A percentile compares a stretch with the other conserved stretches of the same genome.
phyloP scores from a whole-genome alignment of 2,113 vertebrate species.

The Melanerpes aurifrons region DNA sequence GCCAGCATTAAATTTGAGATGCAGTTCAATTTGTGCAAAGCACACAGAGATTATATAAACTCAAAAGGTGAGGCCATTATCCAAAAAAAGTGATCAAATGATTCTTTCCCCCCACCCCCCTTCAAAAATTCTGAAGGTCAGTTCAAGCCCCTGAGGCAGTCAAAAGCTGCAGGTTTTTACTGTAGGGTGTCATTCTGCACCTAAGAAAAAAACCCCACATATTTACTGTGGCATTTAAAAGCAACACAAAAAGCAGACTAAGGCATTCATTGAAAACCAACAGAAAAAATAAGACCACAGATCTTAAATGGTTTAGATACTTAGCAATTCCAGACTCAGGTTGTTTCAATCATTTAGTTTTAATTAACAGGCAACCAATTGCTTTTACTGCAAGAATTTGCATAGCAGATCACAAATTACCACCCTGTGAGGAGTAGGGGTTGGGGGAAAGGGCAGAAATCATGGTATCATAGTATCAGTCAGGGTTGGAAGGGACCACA shows the following conservation, averaged over 20 bases:
- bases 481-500: too few species aligned
- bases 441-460: background rate
- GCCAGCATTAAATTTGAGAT: background rate
- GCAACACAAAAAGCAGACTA: background rate
- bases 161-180: background rate
- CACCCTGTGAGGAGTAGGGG: background rate
- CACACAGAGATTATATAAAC: background rate
- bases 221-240: background rate
- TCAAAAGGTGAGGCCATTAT: background rate
- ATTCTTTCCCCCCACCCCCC: background rate
- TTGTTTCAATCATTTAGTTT: background rate
- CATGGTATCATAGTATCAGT: too few species aligned
- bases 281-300: background rate
- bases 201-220: background rate
- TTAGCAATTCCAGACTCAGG: background rate
- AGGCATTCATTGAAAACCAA: background rate
- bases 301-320: background rate
- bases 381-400: background rate
- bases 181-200: background rate
- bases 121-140: background rate
- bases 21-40: background rate
- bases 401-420: background rate
- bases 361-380: constrained; percentile 7
- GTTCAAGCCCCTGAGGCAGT: background rate
- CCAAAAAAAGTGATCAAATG: background rate